Percentiles rank a stretch among this genome's conserved stretches.
These are phyloP conservation scores for Arctia plantaginis DNA, from an alignment of 2,888 invertebrate species.

Conservation along the genomic window DNA sequence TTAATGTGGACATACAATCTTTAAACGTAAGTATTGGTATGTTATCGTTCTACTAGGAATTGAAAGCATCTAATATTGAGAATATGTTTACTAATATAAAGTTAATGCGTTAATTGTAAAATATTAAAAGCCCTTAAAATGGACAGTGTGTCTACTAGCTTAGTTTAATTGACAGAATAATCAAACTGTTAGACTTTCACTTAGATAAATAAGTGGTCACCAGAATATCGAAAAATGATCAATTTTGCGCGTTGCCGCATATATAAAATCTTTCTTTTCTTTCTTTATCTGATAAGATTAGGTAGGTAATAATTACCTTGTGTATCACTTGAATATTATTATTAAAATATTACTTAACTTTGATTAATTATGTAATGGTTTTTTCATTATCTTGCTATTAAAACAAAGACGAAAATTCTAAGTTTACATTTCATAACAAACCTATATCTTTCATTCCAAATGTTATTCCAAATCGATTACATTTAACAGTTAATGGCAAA, in stretches of 20 bases:
- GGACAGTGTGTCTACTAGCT: not conserved
- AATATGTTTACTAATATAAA: not conserved
- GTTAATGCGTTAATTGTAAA: not conserved
- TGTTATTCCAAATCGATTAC: not conserved
- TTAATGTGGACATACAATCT: slow-evolving; percentile 14
- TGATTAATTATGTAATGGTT: not conserved
- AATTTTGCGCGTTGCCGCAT: not conserved
- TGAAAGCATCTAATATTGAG: not conserved
- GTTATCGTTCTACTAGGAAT: not conserved
- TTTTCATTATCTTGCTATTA: not conserved
- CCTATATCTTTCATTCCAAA: not conserved
- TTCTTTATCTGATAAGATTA: not conserved
- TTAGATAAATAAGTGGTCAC: not conserved
- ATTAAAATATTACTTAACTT: not conserved
- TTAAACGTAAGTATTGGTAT: slow-evolving; percentile 9
- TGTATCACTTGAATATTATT: not conserved
- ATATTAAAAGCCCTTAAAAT: not conserved
- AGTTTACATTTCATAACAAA: not conserved
- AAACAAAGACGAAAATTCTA: not conserved
- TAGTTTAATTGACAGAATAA: not conserved
- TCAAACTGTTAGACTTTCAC: not conserved
- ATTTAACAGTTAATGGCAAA: not conserved
- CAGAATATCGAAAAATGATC: not conserved
- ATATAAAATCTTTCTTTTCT: not conserved
- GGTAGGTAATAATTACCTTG: not conserved